A percentile compares a stretch with the other conserved stretches of the same genome.
phyloP scores from a whole-genome alignment of 1,140 invertebrate species.

The Psix sp. region DNA sequence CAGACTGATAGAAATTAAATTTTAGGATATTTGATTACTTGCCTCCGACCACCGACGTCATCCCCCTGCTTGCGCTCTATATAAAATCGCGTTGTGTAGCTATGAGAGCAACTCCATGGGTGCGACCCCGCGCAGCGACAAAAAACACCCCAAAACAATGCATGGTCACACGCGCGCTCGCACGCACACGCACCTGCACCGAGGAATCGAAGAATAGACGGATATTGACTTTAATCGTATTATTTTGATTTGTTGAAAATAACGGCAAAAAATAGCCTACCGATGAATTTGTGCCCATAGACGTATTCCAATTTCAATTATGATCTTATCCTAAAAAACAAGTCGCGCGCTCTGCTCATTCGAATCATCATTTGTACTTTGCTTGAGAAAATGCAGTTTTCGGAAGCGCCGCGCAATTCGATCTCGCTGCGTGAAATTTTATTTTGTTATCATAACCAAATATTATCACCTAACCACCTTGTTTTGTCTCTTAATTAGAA shows the following conservation, averaged over 20 bases:
- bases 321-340: slow-evolving; percentile 46
- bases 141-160: slow-evolving; percentile 60
- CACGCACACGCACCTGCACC: slow-evolving; percentile 5
- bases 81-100: slow-evolving; percentile 57
- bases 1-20: slow-evolving; percentile 77
- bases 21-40: slow-evolving; percentile 77
- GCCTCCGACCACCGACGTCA: slow-evolving; percentile 55
- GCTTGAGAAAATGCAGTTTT: slow-evolving; percentile 46
- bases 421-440: slow-evolving; percentile 12
- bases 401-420: slow-evolving; percentile 23
- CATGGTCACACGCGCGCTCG: slow-evolving; percentile 24
- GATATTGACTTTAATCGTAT: slow-evolving; percentile 63
- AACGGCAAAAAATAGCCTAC: slow-evolving; percentile 47
- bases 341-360: slow-evolving; percentile 23
- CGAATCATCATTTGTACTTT: slow-evolving; percentile 49
- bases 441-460: slow-evolving; percentile 18
- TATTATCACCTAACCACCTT: no score
- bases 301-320: slow-evolving; percentile 50
- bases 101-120: slow-evolving; percentile 35
- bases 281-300: slow-evolving; percentile 12
- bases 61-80: slow-evolving; percentile 55
- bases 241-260: slow-evolving; percentile 61
- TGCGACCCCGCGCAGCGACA: slow-evolving; percentile 26
- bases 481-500: no score
- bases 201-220: slow-evolving; percentile 52